These are phyloP conservation scores for Synodontis membranacea DNA, from an alignment of 2,113 vertebrate species.

Conservation along the genomic window DNA sequence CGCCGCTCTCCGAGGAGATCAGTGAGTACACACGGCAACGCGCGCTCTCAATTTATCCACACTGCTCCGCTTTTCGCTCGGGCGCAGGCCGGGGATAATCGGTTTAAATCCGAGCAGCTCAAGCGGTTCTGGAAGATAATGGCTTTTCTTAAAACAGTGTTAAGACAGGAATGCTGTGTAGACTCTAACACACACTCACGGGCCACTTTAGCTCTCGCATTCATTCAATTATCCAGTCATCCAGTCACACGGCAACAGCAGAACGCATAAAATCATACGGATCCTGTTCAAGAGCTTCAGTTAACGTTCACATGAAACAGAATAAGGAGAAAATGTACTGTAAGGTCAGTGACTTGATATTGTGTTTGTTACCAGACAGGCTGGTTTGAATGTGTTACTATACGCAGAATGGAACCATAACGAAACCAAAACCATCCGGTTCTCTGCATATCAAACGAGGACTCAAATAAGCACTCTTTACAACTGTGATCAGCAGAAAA, in stretches of 20 bases:
- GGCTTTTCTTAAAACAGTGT: not conserved
- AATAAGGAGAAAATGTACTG: not conserved
- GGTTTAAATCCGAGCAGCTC: not conserved
- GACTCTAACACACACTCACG: not conserved
- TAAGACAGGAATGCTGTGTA: not conserved
- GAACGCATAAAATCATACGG: not conserved
- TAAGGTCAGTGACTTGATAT: not conserved
- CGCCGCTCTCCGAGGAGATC: conserved; percentile 90
- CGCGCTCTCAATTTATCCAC: not conserved
- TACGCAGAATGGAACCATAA: not conserved
- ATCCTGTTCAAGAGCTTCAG: not conserved
- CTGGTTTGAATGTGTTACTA: not conserved
- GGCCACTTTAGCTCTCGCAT: not conserved
- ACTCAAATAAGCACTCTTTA: no score
- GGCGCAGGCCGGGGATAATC: not conserved
- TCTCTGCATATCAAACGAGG: no score
- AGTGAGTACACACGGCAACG: conserved; percentile 73
- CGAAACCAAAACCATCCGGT: no score
- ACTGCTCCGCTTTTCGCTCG: not conserved
- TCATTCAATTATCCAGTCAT: not conserved
- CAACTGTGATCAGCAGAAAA: no score
- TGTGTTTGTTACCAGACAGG: not conserved
- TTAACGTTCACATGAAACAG: not conserved
- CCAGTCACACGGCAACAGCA: not conserved
- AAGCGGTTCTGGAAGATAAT: not conserved